Percentiles rank a stretch among this genome's conserved stretches.
Evolutionary conservation across 2,113 vertebrate species (phyloP).

Genomic region (Phaetusa simplex): DNA sequence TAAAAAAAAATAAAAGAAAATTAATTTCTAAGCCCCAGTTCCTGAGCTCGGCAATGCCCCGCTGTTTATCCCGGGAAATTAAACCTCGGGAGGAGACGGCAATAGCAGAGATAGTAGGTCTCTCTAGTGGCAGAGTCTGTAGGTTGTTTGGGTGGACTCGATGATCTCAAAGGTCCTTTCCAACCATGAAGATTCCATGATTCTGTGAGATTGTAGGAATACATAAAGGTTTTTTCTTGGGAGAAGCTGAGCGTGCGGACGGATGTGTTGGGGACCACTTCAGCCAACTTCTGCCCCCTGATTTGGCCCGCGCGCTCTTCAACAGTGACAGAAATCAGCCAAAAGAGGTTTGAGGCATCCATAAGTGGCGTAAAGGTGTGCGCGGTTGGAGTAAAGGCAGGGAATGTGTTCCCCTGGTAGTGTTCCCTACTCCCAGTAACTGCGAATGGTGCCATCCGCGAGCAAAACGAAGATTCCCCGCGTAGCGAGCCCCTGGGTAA

Average conservation of each 20-base stretch:
- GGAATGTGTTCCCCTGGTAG: not conserved
- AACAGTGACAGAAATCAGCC: not conserved
- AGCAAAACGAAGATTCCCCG: not conserved
- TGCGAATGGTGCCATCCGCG: accelerated
- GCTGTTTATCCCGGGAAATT: not conserved
- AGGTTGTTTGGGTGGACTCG: too few relatives aligned
- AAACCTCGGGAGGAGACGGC: not conserved
- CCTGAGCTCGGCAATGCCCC: not conserved
- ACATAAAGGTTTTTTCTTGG: not conserved
- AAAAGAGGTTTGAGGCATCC: not conserved
- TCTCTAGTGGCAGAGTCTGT: too few relatives aligned
- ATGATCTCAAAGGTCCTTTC: too few relatives aligned
- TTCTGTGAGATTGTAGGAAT: not conserved
- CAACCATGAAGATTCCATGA: too few relatives aligned
- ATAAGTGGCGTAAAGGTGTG: not conserved
- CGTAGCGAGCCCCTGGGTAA: not conserved
- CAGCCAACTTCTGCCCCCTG: not conserved
- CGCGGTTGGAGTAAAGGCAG: not conserved
- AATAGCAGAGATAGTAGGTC: not conserved
- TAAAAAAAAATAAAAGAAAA: not conserved
- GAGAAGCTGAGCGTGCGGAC: not conserved
- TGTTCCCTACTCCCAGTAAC: not conserved
- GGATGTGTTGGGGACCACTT: not conserved
- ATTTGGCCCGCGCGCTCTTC: accelerated
- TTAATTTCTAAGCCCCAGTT: not conserved